A percentile compares a stretch with the other conserved stretches of the same genome.
Evolutionary conservation across 2,113 vertebrate species (phyloP).

Genomic region (Hippocampus mohnikei): DNA sequence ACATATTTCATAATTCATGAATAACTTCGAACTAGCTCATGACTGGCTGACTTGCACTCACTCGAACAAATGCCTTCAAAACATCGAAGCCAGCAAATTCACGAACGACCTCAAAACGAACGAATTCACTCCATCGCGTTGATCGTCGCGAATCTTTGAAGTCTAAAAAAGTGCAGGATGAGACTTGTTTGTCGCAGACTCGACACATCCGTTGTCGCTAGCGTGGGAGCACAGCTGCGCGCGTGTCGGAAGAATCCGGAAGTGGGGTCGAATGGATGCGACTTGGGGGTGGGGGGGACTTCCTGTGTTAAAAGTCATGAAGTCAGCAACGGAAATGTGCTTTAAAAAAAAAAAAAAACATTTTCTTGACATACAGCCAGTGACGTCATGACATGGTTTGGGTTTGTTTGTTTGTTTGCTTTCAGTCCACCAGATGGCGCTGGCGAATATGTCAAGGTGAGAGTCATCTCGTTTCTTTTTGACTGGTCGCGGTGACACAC

Average conservation of each 20-base stretch:
- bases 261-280: conserved; percentile 25
- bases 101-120: too few relatives aligned
- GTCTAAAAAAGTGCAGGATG: background rate
- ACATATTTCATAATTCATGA: too few relatives aligned
- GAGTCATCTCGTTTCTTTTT: background rate
- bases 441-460: conserved; percentile 73
- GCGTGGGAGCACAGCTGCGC: background rate
- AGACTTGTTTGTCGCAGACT: background rate
- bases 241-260: conserved; percentile 14
- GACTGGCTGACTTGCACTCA: too few relatives aligned
- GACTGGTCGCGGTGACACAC: background rate
- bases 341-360: too few relatives aligned
- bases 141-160: too few relatives aligned
- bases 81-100: too few relatives aligned
- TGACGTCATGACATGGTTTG: background rate
- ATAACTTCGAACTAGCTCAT: too few relatives aligned
- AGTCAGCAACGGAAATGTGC: background rate
- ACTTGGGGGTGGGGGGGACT: conserved; percentile 16
- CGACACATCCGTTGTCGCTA: background rate
- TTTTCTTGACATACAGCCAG: background rate
- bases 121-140: too few relatives aligned
- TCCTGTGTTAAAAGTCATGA: background rate
- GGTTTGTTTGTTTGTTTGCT: background rate
- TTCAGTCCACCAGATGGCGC: conserved; percentile 52
- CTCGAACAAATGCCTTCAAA: background rate